Percentiles rank a stretch among this genome's conserved stretches.
phyloP scores from a whole-genome alignment of 2,113 vertebrate species.

The Tachysurus fulvidraco region DNA sequence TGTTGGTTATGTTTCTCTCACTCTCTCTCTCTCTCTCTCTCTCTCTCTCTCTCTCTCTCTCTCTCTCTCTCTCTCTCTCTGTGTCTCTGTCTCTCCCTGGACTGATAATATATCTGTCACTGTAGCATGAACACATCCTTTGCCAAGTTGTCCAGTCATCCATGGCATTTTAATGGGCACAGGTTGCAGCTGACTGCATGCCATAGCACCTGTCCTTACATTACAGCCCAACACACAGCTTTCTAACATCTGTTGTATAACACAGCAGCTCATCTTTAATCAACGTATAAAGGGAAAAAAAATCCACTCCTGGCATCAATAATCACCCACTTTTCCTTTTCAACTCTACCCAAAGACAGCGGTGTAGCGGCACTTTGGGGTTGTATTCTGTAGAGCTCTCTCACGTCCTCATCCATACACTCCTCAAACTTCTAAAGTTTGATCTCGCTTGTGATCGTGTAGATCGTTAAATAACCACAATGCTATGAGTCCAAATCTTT shows the following conservation, averaged over 20 bases:
- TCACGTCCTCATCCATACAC: neutral
- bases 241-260: slow-evolving; percentile 35
- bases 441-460: neutral
- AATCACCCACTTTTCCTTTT: neutral
- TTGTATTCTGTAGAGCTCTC: neutral
- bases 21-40: neutral
- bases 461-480: neutral
- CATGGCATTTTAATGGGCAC: slow-evolving; percentile 53
- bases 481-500: no score
- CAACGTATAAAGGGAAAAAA: neutral
- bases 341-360: neutral
- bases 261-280: slow-evolving; percentile 23
- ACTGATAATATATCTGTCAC: neutral
- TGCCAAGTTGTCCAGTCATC: slow-evolving; percentile 31
- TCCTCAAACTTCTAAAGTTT: neutral
- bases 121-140: neutral
- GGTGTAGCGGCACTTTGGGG: neutral
- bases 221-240: neutral
- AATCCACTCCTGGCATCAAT: neutral
- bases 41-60: neutral
- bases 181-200: slow-evolving; percentile 51
- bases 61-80: neutral
- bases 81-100: neutral
- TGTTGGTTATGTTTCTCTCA: neutral
- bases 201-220: slow-evolving; percentile 38